Conservation (phyloP, 2,113 vertebrate genomes). For the Ivindomyrus marchei region DNA sequence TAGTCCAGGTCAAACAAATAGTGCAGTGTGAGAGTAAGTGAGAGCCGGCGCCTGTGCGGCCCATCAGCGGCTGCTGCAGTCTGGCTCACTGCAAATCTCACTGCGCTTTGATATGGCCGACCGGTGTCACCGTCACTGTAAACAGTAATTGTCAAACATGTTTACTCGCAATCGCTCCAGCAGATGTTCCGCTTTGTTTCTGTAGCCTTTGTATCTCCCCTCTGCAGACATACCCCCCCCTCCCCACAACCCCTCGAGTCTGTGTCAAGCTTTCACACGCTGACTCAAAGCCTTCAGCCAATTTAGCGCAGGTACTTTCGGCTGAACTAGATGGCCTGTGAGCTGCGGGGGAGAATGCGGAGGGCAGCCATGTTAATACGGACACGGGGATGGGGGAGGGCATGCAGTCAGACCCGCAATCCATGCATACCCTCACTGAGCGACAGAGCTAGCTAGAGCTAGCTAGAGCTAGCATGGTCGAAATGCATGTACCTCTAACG, state of each 20-base stretch:
- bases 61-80: constrained; percentile 43
- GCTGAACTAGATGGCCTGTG: neutral
- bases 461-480: neutral
- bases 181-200: constrained; percentile 74
- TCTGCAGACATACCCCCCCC: constrained; percentile 50
- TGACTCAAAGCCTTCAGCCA: neutral
- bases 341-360: neutral
- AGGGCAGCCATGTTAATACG: neutral
- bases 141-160: constrained; percentile 81
- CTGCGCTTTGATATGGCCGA: constrained; percentile 68
- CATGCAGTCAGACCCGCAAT: neutral
- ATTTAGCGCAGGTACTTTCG: neutral
- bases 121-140: constrained; percentile 78
- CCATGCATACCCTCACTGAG: neutral
- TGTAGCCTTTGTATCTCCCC: constrained; percentile 66
- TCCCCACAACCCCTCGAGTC: neutral
- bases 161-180: constrained; percentile 75
- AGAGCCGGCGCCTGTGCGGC: neutral
- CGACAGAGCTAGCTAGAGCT: neutral
- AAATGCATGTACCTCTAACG: neutral
- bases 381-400: neutral
- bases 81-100: constrained; percentile 68
- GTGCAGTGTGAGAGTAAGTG: constrained; percentile 47
- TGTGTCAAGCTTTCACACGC: neutral
- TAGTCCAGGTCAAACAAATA: constrained; percentile 43